A percentile compares a stretch with the other conserved stretches of the same genome.
Conservation (phyloP, 2,797 vertebrate genomes). For the Aldrovandia affinis region DNA sequence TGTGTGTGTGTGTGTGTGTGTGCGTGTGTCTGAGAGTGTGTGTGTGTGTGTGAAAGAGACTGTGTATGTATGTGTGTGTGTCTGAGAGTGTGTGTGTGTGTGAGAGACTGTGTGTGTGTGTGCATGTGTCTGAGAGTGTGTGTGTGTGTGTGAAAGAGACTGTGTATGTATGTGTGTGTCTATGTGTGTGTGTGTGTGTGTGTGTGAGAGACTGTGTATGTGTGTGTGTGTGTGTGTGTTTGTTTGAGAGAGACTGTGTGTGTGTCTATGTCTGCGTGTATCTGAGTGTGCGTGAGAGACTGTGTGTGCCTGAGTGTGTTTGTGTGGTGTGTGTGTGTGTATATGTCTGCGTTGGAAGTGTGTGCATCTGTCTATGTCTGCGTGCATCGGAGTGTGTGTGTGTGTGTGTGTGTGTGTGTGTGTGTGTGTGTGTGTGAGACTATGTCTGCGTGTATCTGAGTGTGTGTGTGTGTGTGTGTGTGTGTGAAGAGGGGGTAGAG, state of each 20-base stretch:
- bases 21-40: neutral
- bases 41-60: neutral
- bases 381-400: neutral
- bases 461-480: neutral
- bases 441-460: neutral
- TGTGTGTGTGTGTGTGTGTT: neutral
- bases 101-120: neutral
- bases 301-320: neutral
- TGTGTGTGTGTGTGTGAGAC: neutral
- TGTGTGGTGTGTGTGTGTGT: neutral
- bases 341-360: neutral
- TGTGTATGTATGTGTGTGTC: neutral
- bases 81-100: neutral
- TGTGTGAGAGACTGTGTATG: neutral
- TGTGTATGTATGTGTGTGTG: neutral
- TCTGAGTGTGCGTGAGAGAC: neutral
- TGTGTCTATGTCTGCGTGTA: neutral
- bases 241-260: too few relatives aligned
- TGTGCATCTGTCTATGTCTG: neutral
- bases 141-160: neutral
- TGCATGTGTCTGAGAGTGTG: neutral
- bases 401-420: neutral
- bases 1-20: neutral
- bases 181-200: neutral
- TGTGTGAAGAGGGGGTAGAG: neutral